A percentile compares a stretch with the other conserved stretches of the same genome.
These are phyloP conservation scores for Megalops atlanticus DNA, from an alignment of 2,113 vertebrate species.

Conservation along the genomic window DNA sequence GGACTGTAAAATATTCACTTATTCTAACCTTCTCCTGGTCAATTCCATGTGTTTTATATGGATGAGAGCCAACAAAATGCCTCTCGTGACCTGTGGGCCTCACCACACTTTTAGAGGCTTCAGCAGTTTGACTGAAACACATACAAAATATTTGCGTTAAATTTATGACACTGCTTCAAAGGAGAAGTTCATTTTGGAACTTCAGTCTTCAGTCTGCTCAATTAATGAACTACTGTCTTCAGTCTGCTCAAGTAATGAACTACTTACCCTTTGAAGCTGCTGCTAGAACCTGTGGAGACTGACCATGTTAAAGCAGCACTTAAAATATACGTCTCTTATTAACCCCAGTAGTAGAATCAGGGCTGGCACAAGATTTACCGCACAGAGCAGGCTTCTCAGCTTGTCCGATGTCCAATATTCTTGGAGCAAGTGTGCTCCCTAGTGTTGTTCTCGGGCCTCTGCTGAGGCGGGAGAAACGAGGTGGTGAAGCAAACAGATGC, in stretches of 20 bases:
- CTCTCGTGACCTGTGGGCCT: constrained; percentile 11
- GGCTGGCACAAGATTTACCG: constrained; percentile 50
- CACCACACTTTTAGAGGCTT: not conserved
- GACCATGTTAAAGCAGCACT: constrained; percentile 63
- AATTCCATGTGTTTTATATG: not conserved
- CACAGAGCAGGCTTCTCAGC: constrained; percentile 6
- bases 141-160: not conserved
- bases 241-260: constrained; percentile 40
- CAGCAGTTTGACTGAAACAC: constrained; percentile 3
- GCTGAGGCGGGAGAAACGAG: constrained; percentile 7
- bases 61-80: not conserved
- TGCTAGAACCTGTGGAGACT: constrained; percentile 55
- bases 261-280: constrained; percentile 42
- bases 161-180: not conserved
- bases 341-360: constrained; percentile 60
- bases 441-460: constrained; percentile 46
- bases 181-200: constrained; percentile 10
- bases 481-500: constrained; percentile 25
- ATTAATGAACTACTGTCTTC: constrained; percentile 20
- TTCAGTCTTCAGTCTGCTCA: constrained; percentile 9
- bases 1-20: not conserved
- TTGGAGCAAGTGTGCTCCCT: constrained; percentile 74
- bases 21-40: not conserved
- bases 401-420: constrained; percentile 44
- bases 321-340: constrained; percentile 67